Base-by-base conservation (phyloP, 1,140 invertebrate genomes). In the Drosophila erecta region DNA sequence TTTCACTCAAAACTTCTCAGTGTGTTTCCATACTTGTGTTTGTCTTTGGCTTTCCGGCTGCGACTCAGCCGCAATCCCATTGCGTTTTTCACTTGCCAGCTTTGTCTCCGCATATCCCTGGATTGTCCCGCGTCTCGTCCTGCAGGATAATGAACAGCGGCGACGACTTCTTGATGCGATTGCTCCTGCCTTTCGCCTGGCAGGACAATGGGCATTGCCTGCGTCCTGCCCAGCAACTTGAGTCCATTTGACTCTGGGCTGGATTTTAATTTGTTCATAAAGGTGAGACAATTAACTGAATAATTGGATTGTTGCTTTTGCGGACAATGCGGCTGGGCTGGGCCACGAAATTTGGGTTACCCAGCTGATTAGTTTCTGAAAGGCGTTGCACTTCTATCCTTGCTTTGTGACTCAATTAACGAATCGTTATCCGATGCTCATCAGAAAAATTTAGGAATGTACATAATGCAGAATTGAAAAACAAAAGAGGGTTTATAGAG, bases 241-340 rank as follows among this genome's bases (percentile, higher is more conserved):
- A 69, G 77, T 76, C 58, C 69, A 84, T 89, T 90, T 89, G 84
- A 89, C 84, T 89, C 84, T 74, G 51, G 15, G 53, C 73, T 71
- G 86, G 84, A 89, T 89, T 89, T 89, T 84, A 89, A 89, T 89
- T 89, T 89, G 85, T 51, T 66, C 85, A 90, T 89, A 89, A 89
- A 89, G 84, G 85, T 89, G 84, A 89, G 85, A 89, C 84, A 89
- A 89, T 89, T 89, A 89, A 89, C 84, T 64, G 76, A 89, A 89
- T 89, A 89, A 89, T 89, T 89, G 84, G 84, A 89, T 89, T 89
- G 84, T 74, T 90, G 35, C 71, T 80, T 69, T 51, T 40, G 14
- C 10, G 30, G 53, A 89, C 84, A 87, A 87, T 89, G 47, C 30
- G 75, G 56, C 40, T 58, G 65, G 80, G 61, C 41, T 70, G 10